A percentile compares a stretch with the other conserved stretches of the same genome.
These are phyloP conservation scores for Drosophila lacicola DNA, from an alignment of 2,888 invertebrate species.

Conservation along the genomic window DNA sequence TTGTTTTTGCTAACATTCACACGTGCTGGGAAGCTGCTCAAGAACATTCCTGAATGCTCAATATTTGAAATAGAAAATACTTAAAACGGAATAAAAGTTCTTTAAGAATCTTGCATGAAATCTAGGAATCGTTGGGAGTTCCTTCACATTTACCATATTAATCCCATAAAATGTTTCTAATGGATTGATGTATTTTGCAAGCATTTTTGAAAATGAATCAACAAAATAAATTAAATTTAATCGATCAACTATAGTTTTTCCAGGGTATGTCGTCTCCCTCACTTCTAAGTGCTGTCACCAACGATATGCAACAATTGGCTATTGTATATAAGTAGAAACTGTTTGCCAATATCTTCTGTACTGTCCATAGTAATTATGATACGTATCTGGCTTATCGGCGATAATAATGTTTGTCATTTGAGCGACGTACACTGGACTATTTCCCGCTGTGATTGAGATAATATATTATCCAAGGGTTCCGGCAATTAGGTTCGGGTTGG, in stretches of 20 bases:
- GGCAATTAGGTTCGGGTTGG: conserved; percentile 22
- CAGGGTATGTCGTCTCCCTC: conserved; percentile 16
- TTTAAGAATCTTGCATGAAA: too few species aligned
- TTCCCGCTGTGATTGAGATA: conserved; percentile 37
- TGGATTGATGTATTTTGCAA: too few species aligned
- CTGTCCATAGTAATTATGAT: conserved; percentile 11
- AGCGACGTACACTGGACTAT: conserved; percentile 6
- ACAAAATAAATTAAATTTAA: too few species aligned
- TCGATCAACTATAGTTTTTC: not conserved
- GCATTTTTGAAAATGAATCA: too few species aligned
- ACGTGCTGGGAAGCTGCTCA: too few species aligned
- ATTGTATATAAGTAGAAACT: not conserved
- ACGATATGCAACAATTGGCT: conserved; percentile 15
- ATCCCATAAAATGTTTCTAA: too few species aligned
- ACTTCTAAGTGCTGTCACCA: not conserved
- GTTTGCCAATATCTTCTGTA: conserved; percentile 18
- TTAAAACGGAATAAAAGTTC: too few species aligned
- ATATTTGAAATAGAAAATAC: too few species aligned
- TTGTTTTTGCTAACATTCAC: not conserved
- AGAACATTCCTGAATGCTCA: too few species aligned
- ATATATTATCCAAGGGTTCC: conserved; percentile 15
- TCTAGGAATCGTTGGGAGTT: too few species aligned
- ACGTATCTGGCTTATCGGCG: conserved; percentile 33
- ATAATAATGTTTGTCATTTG: conserved; percentile 14
- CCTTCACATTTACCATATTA: too few species aligned